Conservation (phyloP, 2,797 vertebrate genomes). For the Sylvia borin region DNA sequence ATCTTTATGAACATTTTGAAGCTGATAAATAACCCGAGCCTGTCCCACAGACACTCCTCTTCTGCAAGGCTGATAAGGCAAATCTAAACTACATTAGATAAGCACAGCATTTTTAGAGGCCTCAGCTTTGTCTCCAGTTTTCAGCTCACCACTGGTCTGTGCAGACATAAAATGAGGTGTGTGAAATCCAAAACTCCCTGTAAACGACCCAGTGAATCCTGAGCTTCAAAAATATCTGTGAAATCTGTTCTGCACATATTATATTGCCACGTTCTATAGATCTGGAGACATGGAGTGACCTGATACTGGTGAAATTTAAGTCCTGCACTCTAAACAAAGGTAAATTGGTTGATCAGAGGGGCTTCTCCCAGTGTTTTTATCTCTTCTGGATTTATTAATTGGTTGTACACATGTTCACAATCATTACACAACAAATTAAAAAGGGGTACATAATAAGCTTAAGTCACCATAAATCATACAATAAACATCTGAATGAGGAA, state of each 20-base stretch:
- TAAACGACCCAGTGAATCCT: accelerated
- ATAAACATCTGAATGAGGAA: slow-evolving; percentile 3
- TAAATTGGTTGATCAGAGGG: neutral
- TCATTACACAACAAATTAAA: neutral
- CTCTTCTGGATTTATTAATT: neutral
- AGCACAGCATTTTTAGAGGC: neutral
- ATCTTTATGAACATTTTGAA: neutral
- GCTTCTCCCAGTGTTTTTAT: neutral
- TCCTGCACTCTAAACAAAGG: neutral
- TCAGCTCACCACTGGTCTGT: neutral
- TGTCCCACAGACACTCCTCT: neutral
- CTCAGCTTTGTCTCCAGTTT: neutral
- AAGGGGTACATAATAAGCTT: neutral
- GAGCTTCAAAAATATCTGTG: neutral
- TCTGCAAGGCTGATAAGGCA: neutral
- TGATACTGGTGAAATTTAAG: neutral
- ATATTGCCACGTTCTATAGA: neutral
- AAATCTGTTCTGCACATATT: neutral
- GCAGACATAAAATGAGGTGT: neutral
- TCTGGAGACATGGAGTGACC: neutral
- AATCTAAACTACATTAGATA: neutral
- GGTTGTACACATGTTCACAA: neutral
- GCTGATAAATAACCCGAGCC: neutral
- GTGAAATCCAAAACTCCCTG: neutral
- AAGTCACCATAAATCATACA: slow-evolving; percentile 40